Conservation (phyloP, 2,888 invertebrate species). For the Dexiosoma caninum region DNA sequence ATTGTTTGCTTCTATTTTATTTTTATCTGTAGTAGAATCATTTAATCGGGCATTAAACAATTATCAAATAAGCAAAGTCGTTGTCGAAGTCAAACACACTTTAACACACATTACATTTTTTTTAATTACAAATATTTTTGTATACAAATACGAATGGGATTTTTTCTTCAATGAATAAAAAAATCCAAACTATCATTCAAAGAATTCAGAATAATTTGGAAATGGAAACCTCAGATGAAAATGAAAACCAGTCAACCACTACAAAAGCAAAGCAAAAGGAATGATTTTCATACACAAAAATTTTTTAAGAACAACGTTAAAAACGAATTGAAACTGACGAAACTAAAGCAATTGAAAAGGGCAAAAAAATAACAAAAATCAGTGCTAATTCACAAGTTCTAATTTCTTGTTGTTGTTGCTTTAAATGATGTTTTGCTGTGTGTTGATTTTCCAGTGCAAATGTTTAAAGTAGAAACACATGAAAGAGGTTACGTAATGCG, state of each 20-base stretch:
- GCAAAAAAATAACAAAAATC: neutral
- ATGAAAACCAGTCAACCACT: neutral
- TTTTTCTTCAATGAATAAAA: too few species aligned
- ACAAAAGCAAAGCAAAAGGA: neutral
- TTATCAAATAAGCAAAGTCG: too few species aligned
- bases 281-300: slow-evolving; percentile 9
- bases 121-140: neutral
- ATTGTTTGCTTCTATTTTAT: too few species aligned
- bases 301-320: neutral
- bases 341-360: neutral
- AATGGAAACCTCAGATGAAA: neutral
- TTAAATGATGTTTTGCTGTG: neutral
- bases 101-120: too few species aligned
- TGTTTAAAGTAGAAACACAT: neutral
- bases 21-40: too few species aligned
- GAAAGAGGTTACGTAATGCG: too few species aligned
- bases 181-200: neutral
- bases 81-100: too few species aligned
- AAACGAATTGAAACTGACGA: neutral
- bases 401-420: neutral
- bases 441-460: neutral
- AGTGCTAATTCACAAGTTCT: slow-evolving; percentile 16
- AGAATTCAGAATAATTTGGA: neutral
- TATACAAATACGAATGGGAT: neutral
- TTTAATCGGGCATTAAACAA: too few species aligned